phyloP scores from a whole-genome alignment of 2,797 vertebrate genomes.

The Urosaurus nigricauda region DNA sequence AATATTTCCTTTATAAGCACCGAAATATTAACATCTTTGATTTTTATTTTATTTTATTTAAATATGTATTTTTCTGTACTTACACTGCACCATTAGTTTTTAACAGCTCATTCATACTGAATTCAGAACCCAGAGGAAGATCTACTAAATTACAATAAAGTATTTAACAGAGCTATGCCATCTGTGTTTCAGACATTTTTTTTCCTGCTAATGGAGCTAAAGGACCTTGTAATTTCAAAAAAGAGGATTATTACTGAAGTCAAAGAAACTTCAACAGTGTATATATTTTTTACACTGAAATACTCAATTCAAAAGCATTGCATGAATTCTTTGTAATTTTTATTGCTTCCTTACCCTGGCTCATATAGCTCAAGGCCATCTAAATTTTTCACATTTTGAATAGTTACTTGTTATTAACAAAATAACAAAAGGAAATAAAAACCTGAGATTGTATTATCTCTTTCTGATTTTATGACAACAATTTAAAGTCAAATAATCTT shows the following conservation, averaged over 20 bases:
- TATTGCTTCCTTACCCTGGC: neutral
- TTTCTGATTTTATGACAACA: neutral
- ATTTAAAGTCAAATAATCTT: neutral
- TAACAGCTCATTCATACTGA: conserved; percentile 52
- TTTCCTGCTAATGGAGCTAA: conserved; percentile 40
- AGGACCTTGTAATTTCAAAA: conserved; percentile 56
- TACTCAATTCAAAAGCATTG: conserved; percentile 29
- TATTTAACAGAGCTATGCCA: conserved; percentile 50
- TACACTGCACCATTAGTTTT: conserved; percentile 52
- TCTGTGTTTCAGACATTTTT: conserved; percentile 54
- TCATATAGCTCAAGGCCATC: conserved; percentile 31
- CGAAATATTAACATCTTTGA: conserved; percentile 3
- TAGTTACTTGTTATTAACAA: conserved; percentile 30
- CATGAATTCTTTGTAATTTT: conserved; percentile 29
- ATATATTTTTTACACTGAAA: conserved; percentile 20
- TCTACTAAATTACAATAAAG: conserved; percentile 56
- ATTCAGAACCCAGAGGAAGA: conserved; percentile 51
- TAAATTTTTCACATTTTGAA: conserved; percentile 30
- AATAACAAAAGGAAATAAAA: neutral
- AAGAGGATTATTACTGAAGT: conserved; percentile 35
- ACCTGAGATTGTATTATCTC: conserved; percentile 25
- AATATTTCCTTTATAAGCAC: conserved; percentile 27
- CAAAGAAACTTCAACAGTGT: conserved; percentile 32
- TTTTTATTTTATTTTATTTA: no score
- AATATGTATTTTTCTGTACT: conserved; percentile 50